These are phyloP conservation scores for Aldrovandia affinis DNA, from an alignment of 2,797 vertebrate genomes.

Conservation along the genomic window DNA sequence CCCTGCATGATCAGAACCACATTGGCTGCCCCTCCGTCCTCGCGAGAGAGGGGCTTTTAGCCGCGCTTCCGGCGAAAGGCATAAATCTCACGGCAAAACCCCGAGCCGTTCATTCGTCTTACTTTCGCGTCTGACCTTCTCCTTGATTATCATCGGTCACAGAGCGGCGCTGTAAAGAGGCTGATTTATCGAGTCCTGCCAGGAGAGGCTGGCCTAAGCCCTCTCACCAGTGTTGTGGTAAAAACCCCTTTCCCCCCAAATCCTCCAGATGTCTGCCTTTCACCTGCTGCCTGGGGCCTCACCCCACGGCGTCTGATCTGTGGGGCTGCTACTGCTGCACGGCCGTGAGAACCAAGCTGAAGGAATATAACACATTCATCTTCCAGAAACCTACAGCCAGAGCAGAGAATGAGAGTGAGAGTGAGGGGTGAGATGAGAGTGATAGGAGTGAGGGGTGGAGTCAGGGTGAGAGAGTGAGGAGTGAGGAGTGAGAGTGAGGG, in stretches of 20 bases:
- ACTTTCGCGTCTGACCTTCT: slow-evolving; percentile 12
- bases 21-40: slow-evolving; percentile 18
- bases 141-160: slow-evolving; percentile 1
- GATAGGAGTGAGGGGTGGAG: too few relatives aligned
- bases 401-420: too few relatives aligned
- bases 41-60: neutral
- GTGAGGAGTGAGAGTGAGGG: too few relatives aligned
- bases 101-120: neutral
- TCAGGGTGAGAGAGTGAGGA: too few relatives aligned
- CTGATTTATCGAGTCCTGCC: neutral
- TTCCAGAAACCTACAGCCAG: neutral
- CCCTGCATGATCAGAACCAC: slow-evolving; percentile 38
- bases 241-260: neutral
- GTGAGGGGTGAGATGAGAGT: too few relatives aligned
- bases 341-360: neutral
- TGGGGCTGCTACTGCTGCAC: neutral
- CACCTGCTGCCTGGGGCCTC: slow-evolving; percentile 4
- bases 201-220: neutral
- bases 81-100: neutral
- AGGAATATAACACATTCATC: neutral
- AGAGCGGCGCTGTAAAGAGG: neutral
- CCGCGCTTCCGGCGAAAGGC: neutral
- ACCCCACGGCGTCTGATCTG: neutral
- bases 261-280: neutral
- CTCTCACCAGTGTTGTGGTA: neutral